Conservation (phyloP, 2,797 vertebrate genomes). For the Clamator glandarius region DNA sequence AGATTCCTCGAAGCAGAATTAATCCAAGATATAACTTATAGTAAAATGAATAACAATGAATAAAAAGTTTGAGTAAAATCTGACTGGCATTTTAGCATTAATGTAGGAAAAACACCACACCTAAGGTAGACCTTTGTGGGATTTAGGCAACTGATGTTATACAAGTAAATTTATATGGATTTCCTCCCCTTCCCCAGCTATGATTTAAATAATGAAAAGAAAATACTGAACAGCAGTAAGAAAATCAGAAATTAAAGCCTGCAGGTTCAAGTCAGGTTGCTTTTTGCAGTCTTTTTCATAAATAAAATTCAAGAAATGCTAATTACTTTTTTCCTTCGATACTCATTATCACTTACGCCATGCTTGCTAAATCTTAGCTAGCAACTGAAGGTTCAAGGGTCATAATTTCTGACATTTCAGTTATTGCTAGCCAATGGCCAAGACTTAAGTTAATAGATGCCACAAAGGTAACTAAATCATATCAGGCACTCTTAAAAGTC, state of each 20-base stretch:
- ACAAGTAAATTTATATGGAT: background rate
- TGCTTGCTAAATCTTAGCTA: background rate
- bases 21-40: background rate
- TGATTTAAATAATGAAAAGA: background rate
- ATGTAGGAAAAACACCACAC: background rate
- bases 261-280: slow-evolving; percentile 32
- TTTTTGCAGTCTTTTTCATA: background rate
- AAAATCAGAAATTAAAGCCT: slow-evolving; percentile 27
- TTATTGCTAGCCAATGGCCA: background rate
- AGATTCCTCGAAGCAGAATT: background rate
- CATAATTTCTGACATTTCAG: background rate
- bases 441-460: slow-evolving; percentile 21
- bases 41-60: slow-evolving; percentile 27
- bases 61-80: background rate
- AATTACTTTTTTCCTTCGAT: slow-evolving; percentile 48
- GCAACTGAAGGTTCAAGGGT: background rate
- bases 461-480: background rate
- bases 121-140: background rate
- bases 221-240: slow-evolving; percentile 3
- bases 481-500: background rate
- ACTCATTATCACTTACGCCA: slow-evolving; percentile 15
- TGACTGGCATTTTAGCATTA: background rate
- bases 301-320: slow-evolving; percentile 41
- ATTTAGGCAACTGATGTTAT: background rate
- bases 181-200: background rate